A percentile compares a stretch with the other conserved stretches of the same genome.
These are phyloP conservation scores for Yponomeuta evonymella DNA, from an alignment of 2,888 invertebrate species.

Conservation along the genomic window DNA sequence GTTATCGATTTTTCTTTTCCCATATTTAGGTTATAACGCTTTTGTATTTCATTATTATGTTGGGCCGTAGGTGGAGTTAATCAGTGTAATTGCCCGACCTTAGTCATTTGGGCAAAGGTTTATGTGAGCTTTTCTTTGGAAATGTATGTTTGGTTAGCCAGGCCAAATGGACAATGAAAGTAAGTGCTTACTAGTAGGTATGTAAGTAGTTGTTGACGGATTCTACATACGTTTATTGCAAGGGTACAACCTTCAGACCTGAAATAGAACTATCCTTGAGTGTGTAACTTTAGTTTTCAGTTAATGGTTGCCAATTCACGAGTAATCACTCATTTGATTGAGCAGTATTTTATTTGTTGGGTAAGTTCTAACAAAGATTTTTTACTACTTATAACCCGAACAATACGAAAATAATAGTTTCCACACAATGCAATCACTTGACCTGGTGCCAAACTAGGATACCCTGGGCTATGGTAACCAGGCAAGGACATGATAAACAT, in stretches of 20 bases:
- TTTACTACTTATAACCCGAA: background rate
- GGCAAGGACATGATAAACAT: too few species aligned
- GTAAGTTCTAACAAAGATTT: background rate
- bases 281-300: background rate
- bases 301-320: background rate
- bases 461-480: too few species aligned
- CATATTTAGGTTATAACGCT: constrained; percentile 65
- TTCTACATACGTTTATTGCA: background rate
- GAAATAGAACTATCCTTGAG: background rate
- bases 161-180: constrained; percentile 10
- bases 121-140: constrained; percentile 52
- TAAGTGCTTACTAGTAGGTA: background rate
- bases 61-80: constrained; percentile 46
- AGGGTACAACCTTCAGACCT: background rate
- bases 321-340: background rate
- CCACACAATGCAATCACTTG: too few species aligned
- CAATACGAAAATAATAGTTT: too few species aligned
- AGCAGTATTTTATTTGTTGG: background rate
- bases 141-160: constrained; percentile 38
- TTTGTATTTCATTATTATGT: constrained; percentile 50
- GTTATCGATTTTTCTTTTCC: constrained; percentile 67
- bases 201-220: background rate
- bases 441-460: too few species aligned
- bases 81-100: constrained; percentile 50
- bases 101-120: constrained; percentile 39